phyloP scores from a whole-genome alignment of 1,140 invertebrate genomes.

The Cotesia vestalis region DNA sequence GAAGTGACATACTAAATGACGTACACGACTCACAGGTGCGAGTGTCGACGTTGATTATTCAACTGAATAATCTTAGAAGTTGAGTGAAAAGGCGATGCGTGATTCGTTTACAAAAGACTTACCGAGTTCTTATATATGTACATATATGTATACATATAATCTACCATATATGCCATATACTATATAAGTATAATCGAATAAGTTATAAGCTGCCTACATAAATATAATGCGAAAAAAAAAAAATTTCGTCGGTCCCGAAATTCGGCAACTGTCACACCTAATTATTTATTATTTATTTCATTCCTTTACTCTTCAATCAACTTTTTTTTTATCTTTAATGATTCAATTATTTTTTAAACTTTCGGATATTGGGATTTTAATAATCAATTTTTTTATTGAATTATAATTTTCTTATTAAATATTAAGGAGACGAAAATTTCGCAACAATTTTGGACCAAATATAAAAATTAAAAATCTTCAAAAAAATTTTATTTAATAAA shows the following conservation, averaged over 20 bases:
- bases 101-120: constrained; percentile 25
- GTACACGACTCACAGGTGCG: constrained; percentile 20
- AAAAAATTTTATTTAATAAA: too few species aligned
- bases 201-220: too few species aligned
- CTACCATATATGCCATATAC: background rate
- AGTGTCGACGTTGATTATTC: constrained; percentile 31
- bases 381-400: too few species aligned
- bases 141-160: too few species aligned
- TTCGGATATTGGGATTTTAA: too few species aligned
- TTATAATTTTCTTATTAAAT: too few species aligned
- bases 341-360: background rate
- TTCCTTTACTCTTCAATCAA: background rate
- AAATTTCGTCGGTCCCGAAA: constrained; percentile 2
- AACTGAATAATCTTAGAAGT: constrained; percentile 29
- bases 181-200: too few species aligned
- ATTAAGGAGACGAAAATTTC: too few species aligned
- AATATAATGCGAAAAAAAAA: background rate
- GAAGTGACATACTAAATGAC: constrained; percentile 5
- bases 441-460: too few species aligned
- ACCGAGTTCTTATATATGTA: background rate
- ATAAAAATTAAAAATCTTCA: too few species aligned
- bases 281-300: background rate
- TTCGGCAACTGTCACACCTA: constrained; percentile 1
- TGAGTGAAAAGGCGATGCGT: constrained; percentile 19
- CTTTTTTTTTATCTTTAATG: background rate